Evolutionary conservation across 2,888 invertebrate species (phyloP), one percentile per base, ranked within the genome.

Genomic region (Seira musarum): DNA sequence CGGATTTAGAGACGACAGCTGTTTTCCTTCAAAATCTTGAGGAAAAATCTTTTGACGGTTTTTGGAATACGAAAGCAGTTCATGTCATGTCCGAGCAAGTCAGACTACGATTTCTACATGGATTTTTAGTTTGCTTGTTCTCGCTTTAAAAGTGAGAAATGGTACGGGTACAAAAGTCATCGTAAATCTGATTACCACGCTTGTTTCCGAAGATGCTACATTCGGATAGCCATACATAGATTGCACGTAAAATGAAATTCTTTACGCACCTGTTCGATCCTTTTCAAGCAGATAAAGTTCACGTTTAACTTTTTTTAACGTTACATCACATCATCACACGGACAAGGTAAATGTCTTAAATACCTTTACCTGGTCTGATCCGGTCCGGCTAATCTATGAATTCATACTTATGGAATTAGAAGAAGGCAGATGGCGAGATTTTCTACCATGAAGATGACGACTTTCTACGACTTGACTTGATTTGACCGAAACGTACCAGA

Each of bases 321-420:
- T 13, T 53, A 53, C 30, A 30, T 30, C 30, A 30, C 30, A 30
- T 30, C 30, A 30, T 8, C 30, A 2, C 60, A 60, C 30, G 30
- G 21, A n/a, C 19, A 60, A 60, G 60, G 57, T 57, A 57, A 57
- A 57, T 60, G 60, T 60, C 60, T 60, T 60, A 19, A 22, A 60
- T 60, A 40, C n/a, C n/a, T 40, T 8, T 40, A 40, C 6, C 60
- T 53, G 60, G 21, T 22, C 8, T 60, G 17, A n/a, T n/a, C 30
- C 8, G 30, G 30, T n/a, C 8, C 57, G 17, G 17, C 57, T 5
- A 57, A 17, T 40, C 40, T 40, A 40, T 15, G 6, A 57, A 5
- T 8, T 53, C 3, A 3, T 15, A 53, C 17, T 3, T 8, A 53
- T 53, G 53, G 8, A n/a, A n/a, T 40, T 57, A 60, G 8, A 60